Percentiles rank a stretch among this genome's conserved stretches.
phyloP scores from a whole-genome alignment of 2,113 vertebrate species.

The Macquaria australasica region DNA sequence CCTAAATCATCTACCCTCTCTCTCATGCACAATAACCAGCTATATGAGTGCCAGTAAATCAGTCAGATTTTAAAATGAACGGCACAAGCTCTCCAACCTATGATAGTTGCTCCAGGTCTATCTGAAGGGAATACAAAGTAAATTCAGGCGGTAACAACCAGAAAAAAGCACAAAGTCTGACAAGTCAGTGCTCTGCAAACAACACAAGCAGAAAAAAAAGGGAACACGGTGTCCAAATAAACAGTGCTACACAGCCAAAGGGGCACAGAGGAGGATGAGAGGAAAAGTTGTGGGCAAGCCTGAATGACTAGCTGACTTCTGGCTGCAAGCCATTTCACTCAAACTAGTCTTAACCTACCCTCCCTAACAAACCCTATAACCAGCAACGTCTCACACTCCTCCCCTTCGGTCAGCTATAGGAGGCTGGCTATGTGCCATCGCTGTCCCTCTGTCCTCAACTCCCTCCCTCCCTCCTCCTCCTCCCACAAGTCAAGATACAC shows the following conservation, averaged over 20 bases:
- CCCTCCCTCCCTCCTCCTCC: constrained; percentile 17
- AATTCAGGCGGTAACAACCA: not conserved
- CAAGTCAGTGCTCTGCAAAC: constrained; percentile 39
- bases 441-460: constrained; percentile 48
- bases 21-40: constrained; percentile 37
- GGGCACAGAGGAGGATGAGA: constrained; percentile 42
- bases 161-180: constrained; percentile 66
- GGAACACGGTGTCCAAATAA: constrained; percentile 77
- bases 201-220: constrained; percentile 14
- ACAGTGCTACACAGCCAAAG: constrained; percentile 58
- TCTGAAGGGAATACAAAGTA: not conserved
- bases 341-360: constrained; percentile 2
- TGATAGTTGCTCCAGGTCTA: not conserved
- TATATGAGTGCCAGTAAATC: constrained; percentile 22
- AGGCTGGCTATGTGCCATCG: constrained; percentile 39
- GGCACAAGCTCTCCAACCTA: not conserved
- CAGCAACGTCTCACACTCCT: constrained; percentile 3
- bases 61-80: constrained; percentile 9
- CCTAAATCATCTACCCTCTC: constrained; percentile 39
- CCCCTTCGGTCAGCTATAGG: constrained; percentile 13
- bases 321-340: constrained; percentile 31
- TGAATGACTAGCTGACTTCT: constrained; percentile 32
- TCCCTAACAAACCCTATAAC: constrained; percentile 37
- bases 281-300: constrained; percentile 26
- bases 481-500: constrained; percentile 56